phyloP scores from a whole-genome alignment of 2,797 vertebrate genomes.

The Eupleurogrammus muticus region DNA sequence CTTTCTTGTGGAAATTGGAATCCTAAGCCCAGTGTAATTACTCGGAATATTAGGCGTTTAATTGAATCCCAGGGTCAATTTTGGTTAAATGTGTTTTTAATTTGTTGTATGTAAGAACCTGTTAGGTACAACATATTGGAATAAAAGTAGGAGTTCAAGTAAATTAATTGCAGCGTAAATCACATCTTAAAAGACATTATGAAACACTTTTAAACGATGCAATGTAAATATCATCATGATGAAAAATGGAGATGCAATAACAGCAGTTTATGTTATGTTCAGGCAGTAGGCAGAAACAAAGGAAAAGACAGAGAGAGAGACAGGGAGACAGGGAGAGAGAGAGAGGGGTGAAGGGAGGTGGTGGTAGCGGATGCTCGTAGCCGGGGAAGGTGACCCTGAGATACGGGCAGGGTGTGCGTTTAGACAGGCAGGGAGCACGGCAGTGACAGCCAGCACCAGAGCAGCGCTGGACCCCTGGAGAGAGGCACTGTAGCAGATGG shows the following conservation, averaged over 20 bases:
- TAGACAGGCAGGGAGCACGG: conserved; percentile 71
- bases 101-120: background rate
- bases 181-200: background rate
- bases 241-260: background rate
- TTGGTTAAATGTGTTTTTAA: conserved; percentile 16
- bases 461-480: conserved; percentile 73
- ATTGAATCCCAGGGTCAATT: conserved; percentile 37
- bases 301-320: conserved; percentile 1
- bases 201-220: background rate
- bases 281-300: background rate
- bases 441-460: conserved; percentile 72
- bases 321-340: background rate
- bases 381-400: conserved; percentile 81
- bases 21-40: conserved; percentile 53
- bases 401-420: conserved; percentile 68
- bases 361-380: conserved; percentile 34
- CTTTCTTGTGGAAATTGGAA: conserved; percentile 38
- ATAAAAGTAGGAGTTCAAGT: background rate
- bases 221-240: background rate
- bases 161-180: background rate
- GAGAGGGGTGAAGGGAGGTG: conserved; percentile 12
- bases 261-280: background rate
- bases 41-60: conserved; percentile 52
- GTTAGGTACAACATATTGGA: background rate
- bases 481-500: conserved; percentile 73